Evolutionary conservation across 1,140 invertebrate genomes (phyloP).

Genomic region (Asbolus verrucosus): DNA sequence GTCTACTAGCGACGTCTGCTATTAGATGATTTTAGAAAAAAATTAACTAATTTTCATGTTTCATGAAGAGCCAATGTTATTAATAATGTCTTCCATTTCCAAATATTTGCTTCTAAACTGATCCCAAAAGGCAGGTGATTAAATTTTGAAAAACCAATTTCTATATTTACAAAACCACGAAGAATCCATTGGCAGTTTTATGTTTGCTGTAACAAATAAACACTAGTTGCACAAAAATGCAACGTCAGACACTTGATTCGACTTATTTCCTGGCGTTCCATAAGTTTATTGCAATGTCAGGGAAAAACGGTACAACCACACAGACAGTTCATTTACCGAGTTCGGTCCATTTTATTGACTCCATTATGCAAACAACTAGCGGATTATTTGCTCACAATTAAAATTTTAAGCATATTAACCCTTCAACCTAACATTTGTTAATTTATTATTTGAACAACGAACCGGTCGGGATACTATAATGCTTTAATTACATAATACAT

Average conservation of each 20-base stretch:
- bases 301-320: constrained; percentile 35
- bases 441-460: constrained; percentile 48
- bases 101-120: no score
- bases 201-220: constrained; percentile 38
- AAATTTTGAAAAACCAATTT: no score
- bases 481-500: constrained; percentile 30
- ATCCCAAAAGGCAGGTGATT: no score
- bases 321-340: constrained; percentile 43
- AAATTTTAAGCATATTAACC: constrained; percentile 59
- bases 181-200: background rate
- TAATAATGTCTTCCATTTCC: no score
- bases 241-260: constrained; percentile 33
- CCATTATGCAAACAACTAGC: constrained; percentile 38
- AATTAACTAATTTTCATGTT: no score
- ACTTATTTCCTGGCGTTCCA: constrained; percentile 43
- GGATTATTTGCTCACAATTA: constrained; percentile 58
- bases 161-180: background rate
- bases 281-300: constrained; percentile 46
- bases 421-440: constrained; percentile 51
- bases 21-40: no score
- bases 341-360: constrained; percentile 44
- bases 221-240: constrained; percentile 47
- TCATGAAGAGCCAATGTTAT: no score
- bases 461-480: no score
- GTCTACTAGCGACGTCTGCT: no score